Evolutionary conservation across 2,113 vertebrate genomes (phyloP), one percentile per base, ranked within the genome.

Genomic region (Dicrurus megarhynchus): DNA sequence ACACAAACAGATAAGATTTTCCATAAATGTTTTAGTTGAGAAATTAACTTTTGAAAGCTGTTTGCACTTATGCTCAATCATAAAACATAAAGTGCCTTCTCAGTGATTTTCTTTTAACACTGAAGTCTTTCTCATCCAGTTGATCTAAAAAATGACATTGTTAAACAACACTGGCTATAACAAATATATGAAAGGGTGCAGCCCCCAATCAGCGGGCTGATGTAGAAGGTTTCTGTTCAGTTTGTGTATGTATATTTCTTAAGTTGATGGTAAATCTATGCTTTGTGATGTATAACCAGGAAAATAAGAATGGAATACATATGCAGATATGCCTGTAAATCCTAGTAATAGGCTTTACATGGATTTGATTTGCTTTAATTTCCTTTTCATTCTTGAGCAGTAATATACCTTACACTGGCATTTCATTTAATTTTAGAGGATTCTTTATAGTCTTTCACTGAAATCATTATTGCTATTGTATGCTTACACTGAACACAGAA

Each of bases 291-390:
- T 27, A 12, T 37, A 75, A 59, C 3, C 27, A 78, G 47, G 53
- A 84, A 19, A 87, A 47, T 1, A 89, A 0, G 19, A 28, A 68
- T 39, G 15, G 19, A 47, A 82, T 52, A 70, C 37, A 78, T 32
- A 47, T n/a, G 22, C 27, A 71, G 44, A 71, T 88, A 80, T 64
- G 52, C 19, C 27, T 52, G 21, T 67, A 35, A 93, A 77, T 63
- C 21, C 44, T 42, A 46, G 21, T 76, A 52, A 69, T 50, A 79
- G 21, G 3, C 33, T 91, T 81, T 64, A 44, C 15, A 16, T 59
- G 16, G 11, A 70, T 85, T 83, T 84, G 71, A 89, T 89, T 85
- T 81, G 6, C 33, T 93, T 95, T 93, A 37, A 83, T 96, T 92
- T 94, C 76, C 84, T 86, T 88, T 90, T 59, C 9, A 30, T 49